Percentiles rank a stretch among this genome's conserved stretches.
Conservation (phyloP, 2,113 vertebrate species). For the Hirundichthys speculiger region DNA sequence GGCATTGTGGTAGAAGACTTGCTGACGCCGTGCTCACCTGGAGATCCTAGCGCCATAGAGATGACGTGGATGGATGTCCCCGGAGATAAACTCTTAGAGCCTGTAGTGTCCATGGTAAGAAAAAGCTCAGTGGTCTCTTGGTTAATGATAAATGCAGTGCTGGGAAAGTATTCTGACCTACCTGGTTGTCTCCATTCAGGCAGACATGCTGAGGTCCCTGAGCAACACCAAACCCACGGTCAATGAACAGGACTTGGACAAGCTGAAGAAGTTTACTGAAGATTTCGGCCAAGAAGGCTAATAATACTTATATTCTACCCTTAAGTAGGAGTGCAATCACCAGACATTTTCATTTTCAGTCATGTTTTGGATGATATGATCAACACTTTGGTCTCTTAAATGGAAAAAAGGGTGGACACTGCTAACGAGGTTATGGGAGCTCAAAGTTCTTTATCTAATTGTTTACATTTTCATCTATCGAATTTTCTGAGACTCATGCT, state of each 20-base stretch:
- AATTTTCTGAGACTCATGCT: too few species aligned
- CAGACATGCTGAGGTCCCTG: constrained; percentile 88
- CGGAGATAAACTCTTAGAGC: constrained; percentile 90
- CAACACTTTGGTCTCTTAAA: not conserved
- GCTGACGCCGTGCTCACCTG: constrained; percentile 90
- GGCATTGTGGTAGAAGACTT: constrained; percentile 82
- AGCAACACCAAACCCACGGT: constrained; percentile 90
- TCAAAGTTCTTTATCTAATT: not conserved
- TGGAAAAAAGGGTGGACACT: constrained; percentile 2
- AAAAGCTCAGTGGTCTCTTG: not conserved
- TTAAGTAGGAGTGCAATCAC: not conserved
- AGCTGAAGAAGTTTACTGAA: constrained; percentile 92
- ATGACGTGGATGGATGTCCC: constrained; percentile 95
- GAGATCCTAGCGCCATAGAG: constrained; percentile 83
- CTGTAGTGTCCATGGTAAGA: constrained; percentile 89
- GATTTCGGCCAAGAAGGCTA: constrained; percentile 97
- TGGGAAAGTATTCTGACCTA: not conserved
- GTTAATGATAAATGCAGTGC: not conserved
- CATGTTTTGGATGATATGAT: not conserved
- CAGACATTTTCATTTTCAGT: not conserved
- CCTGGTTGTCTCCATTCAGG: constrained; percentile 67
- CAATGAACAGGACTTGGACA: constrained; percentile 90
- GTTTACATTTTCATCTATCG: not conserved
- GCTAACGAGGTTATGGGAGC: not conserved
- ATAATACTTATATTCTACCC: constrained; percentile 38